Percentiles rank a stretch among this genome's conserved stretches.
phyloP scores from a whole-genome alignment of 2,797 vertebrate genomes.

The Columba guinea region DNA sequence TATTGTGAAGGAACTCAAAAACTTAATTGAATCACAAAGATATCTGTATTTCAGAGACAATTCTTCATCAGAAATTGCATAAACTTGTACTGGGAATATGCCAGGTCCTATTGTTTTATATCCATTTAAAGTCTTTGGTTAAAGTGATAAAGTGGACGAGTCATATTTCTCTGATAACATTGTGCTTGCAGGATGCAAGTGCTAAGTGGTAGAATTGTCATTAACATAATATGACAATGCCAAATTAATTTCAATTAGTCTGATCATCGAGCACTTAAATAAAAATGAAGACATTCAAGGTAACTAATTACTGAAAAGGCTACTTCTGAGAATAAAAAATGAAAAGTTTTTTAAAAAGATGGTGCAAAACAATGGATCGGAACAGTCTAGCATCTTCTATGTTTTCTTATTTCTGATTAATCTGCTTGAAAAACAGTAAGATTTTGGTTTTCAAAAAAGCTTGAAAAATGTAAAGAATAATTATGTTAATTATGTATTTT shows the following conservation, averaged over 20 bases:
- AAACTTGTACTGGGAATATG: constrained; percentile 33
- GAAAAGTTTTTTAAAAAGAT: constrained; percentile 51
- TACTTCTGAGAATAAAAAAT: constrained; percentile 69
- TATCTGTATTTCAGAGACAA: not conserved
- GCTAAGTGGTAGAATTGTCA: constrained; percentile 80
- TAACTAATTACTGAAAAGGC: constrained; percentile 86
- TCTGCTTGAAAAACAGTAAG: constrained; percentile 34
- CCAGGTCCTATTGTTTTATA: constrained; percentile 39
- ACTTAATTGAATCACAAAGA: not conserved
- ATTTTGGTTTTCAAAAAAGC: constrained; percentile 42
- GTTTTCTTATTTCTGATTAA: constrained; percentile 56
- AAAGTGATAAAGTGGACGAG: constrained; percentile 43
- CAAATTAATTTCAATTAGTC: constrained; percentile 91
- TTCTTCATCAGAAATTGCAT: constrained; percentile 28
- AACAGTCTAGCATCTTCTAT: constrained; percentile 14
- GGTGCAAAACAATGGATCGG: constrained; percentile 19
- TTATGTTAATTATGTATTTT: not conserved
- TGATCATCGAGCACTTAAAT: constrained; percentile 86
- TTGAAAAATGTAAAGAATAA: not conserved
- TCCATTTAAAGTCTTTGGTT: constrained; percentile 30
- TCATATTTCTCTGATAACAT: constrained; percentile 74
- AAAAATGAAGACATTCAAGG: constrained; percentile 88
- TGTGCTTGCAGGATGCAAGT: constrained; percentile 70
- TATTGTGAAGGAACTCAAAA: not conserved
- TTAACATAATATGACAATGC: constrained; percentile 81